A percentile compares a stretch with the other conserved stretches of the same genome.
phyloP scores from a whole-genome alignment of 92 coral and sea anemone genomes.

The Phymanthus crucifer region DNA sequence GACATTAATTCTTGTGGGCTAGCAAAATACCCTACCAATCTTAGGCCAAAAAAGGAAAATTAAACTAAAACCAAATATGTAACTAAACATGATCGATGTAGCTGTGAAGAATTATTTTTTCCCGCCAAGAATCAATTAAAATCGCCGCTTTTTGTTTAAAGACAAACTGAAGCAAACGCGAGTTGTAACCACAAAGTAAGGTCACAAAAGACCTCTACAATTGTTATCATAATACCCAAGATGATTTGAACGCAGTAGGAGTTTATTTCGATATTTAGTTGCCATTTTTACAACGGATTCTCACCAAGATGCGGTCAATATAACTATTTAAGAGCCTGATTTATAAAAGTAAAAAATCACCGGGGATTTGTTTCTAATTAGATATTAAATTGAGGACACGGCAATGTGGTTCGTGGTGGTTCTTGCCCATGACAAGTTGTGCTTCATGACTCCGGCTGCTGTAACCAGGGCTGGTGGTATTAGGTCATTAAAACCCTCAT shows the following conservation, averaged over 20 bases:
- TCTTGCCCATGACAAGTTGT: background rate
- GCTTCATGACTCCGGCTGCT: background rate
- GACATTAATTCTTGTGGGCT: too few species aligned
- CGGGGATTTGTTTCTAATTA: slow-evolving; percentile 10
- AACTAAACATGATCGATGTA: background rate
- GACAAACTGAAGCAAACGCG: background rate
- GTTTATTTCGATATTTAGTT: background rate
- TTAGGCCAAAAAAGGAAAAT: background rate
- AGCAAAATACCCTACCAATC: background rate
- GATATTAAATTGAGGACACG: slow-evolving; percentile 10
- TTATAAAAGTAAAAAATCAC: slow-evolving; percentile 9
- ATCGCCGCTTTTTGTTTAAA: background rate
- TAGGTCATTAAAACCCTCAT: slow-evolving; percentile 5
- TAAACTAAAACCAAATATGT: background rate
- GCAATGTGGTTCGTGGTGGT: background rate
- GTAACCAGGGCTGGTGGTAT: slow-evolving; percentile 2
- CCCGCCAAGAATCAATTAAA: background rate
- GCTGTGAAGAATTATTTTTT: background rate
- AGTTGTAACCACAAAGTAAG: background rate
- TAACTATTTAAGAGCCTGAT: slow-evolving; percentile 3
- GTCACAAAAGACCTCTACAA: background rate
- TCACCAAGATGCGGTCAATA: slow-evolving; percentile 9
- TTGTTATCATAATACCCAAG: background rate
- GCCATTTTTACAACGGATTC: slow-evolving; percentile 13
- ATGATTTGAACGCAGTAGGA: slow-evolving; percentile 3